Percentiles rank a stretch among this genome's conserved stretches.
Conservation (phyloP, 1,140 invertebrate species). For the Drosophila nannoptera region DNA sequence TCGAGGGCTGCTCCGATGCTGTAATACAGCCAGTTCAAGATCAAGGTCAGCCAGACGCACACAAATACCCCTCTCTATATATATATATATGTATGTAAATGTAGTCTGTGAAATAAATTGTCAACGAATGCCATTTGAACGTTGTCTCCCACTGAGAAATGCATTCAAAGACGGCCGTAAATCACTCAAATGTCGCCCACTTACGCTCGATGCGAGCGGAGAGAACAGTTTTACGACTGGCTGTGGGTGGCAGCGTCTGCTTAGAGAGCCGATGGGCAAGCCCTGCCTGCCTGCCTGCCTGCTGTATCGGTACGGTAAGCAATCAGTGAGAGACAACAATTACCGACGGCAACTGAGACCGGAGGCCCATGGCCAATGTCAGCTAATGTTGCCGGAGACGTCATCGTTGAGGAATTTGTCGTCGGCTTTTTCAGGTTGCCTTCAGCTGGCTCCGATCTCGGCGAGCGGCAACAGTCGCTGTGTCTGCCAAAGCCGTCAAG, state of each 20-base stretch:
- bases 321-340: slow-evolving; percentile 25
- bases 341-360: slow-evolving; percentile 14
- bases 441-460: slow-evolving; percentile 17
- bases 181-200: slow-evolving; percentile 68
- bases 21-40: slow-evolving; percentile 70
- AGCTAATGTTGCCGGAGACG: slow-evolving; percentile 39
- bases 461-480: slow-evolving; percentile 45
- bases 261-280: slow-evolving; percentile 56
- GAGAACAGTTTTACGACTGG: slow-evolving; percentile 25
- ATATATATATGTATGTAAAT: too few species aligned
- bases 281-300: too few species aligned
- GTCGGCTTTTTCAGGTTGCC: slow-evolving; percentile 27
- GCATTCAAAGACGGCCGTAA: slow-evolving; percentile 62
- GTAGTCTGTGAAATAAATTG: slow-evolving; percentile 40
- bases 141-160: slow-evolving; percentile 50
- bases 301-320: neutral
- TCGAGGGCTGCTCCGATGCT: slow-evolving; percentile 32
- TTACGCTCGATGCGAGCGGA: slow-evolving; percentile 1
- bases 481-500: slow-evolving; percentile 73
- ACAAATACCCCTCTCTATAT: neutral
- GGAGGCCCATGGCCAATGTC: slow-evolving; percentile 54
- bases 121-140: slow-evolving; percentile 44
- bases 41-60: slow-evolving; percentile 51
- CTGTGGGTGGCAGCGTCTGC: slow-evolving; percentile 33
- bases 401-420: slow-evolving; percentile 67